Evolutionary conservation across 2,797 vertebrate species (phyloP).

Genomic region (Enteromius viviparus): DNA sequence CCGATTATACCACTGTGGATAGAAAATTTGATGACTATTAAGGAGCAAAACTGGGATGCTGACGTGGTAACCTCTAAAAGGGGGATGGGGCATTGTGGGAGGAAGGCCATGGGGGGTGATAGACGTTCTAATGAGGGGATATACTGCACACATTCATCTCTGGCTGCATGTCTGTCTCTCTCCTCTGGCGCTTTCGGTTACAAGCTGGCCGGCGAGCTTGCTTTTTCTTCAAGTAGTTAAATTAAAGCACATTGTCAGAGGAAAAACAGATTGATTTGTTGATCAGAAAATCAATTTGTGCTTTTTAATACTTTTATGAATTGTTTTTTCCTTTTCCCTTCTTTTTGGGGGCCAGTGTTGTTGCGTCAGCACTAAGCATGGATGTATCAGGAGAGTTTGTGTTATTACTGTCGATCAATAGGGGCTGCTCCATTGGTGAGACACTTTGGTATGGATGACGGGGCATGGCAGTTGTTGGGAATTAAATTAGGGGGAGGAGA

Average conservation of each 20-base stretch:
- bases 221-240: conserved; percentile 34
- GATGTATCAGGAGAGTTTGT: conserved; percentile 63
- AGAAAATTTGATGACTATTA: conserved; percentile 79
- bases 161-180: conserved; percentile 48
- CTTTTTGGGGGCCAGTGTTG: conserved; percentile 36
- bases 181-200: conserved; percentile 48
- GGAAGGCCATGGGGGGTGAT: conserved; percentile 59
- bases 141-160: conserved; percentile 72
- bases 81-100: conserved; percentile 69
- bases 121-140: conserved; percentile 63
- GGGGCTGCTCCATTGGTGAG: conserved; percentile 69
- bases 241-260: conserved; percentile 23
- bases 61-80: conserved; percentile 77
- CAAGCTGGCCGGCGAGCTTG: conserved; percentile 31
- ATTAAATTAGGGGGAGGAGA: conserved; percentile 80
- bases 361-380: conserved; percentile 45
- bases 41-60: conserved; percentile 76
- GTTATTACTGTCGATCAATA: conserved; percentile 77
- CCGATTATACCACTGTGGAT: conserved; percentile 78
- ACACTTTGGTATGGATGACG: conserved; percentile 79
- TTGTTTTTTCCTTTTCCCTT: conserved; percentile 24
- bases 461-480: conserved; percentile 79
- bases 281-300: conserved; percentile 29
- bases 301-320: conserved; percentile 48
- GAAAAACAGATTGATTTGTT: conserved; percentile 50